Evolutionary conservation across 2,797 vertebrate species (phyloP).

Genomic region (Thamnophis elegans): DNA sequence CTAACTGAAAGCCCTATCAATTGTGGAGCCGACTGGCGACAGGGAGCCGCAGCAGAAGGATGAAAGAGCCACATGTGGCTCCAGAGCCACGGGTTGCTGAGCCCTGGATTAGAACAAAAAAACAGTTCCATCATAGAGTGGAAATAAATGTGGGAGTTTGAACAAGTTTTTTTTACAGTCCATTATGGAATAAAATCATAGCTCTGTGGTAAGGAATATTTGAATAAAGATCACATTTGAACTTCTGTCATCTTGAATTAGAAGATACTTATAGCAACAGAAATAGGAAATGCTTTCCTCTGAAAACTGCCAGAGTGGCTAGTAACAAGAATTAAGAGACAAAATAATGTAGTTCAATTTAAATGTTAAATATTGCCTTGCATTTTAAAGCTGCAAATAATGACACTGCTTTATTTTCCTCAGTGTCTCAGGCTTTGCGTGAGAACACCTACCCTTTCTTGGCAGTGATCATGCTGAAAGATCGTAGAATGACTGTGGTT

Average conservation of each 20-base stretch:
- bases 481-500: constrained; percentile 96
- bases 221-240: background rate
- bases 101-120: background rate
- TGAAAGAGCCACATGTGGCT: too few species aligned
- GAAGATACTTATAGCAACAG: background rate
- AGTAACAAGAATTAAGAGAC: background rate
- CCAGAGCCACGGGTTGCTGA: too few species aligned
- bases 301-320: background rate
- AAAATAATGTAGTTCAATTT: background rate
- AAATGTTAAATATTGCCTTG: background rate
- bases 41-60: too few species aligned
- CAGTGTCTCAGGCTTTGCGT: constrained; percentile 95
- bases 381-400: background rate
- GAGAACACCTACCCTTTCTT: constrained; percentile 98
- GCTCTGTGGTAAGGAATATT: background rate
- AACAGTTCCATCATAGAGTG: background rate
- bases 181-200: background rate
- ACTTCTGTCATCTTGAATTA: background rate
- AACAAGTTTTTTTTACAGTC: background rate
- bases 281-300: background rate
- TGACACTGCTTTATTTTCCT: constrained; percentile 28
- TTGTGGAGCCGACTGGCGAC: too few species aligned
- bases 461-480: constrained; percentile 98
- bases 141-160: background rate
- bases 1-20: too few species aligned